Base-by-base conservation (phyloP, 2,888 invertebrate species). In the Ochlodes sylvanus region DNA sequence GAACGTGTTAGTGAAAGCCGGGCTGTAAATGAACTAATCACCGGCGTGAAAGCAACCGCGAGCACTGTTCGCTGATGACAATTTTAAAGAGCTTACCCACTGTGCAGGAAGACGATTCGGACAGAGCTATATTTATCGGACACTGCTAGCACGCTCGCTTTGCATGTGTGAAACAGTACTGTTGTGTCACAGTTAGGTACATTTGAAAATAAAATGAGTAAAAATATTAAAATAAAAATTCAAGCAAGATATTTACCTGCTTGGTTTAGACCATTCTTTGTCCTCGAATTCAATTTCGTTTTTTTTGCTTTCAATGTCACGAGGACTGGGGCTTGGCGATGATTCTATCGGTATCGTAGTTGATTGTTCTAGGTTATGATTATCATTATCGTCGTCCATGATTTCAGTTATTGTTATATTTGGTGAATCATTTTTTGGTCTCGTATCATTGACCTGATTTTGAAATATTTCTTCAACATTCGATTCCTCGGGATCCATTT, bases 1-100 rank as follows among this genome's bases (percentile, higher is more conserved):
- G 65, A 82, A 81, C 81, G 83, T 85, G 83, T 83, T 86, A 82
- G 82, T 84, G 77, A 87, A 87, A 87, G 84, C 82, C 79, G 80
- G 80, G 65, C 78, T 79, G 83, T 86, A 88, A 89, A 88, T 86
- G 87, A 88, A 92, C 89, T 90, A 90, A 87, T 90, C 85, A 90
- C 88, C 82, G 79, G 79, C 84, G 86, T 87, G 88, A 90, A 90
- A 91, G 90, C 88, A 89, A 85, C 78, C 86, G 91, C 91, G 93
- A 90, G 89, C 91, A 87, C 88, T 88, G 92, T 87, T 88, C 88
- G 86, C 86, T 85, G 89, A 87, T 89, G 92, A 92, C 92, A 92
- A 90, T 91, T 92, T 89, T 90, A 88, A 90, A 92, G 88, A 92
- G 88, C 88, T 88, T 86, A 87, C 86, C 79, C 86, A 86, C 87